phyloP scores from a whole-genome alignment of 2,797 vertebrate species.

The Cirrhinus mrigala region DNA sequence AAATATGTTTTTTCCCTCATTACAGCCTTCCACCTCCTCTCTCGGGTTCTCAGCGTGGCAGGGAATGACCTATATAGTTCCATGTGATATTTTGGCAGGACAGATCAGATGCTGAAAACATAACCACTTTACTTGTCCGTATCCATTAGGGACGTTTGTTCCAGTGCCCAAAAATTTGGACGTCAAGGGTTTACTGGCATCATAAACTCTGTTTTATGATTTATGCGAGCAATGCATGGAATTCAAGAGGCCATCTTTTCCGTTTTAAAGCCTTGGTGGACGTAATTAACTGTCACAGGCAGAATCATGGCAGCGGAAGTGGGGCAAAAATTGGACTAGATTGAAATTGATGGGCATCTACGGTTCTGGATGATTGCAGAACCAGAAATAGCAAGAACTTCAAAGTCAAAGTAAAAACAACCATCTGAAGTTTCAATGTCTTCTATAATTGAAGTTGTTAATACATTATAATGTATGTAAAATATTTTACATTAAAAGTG shows the following conservation, averaged over 20 bases:
- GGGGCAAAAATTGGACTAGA: background rate
- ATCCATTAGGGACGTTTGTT: constrained; percentile 5
- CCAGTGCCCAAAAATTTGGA: background rate
- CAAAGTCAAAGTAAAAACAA: constrained; percentile 19
- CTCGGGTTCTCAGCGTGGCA: background rate
- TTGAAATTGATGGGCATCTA: constrained; percentile 17
- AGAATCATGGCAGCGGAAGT: background rate
- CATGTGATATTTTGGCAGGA: constrained; percentile 17
- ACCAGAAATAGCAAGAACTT: constrained; percentile 17
- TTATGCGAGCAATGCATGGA: background rate
- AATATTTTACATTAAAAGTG: too few relatives aligned
- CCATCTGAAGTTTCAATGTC: background rate
- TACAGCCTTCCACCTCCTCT: background rate
- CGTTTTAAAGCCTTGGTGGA: background rate
- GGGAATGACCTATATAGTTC: constrained; percentile 57
- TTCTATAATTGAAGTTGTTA: background rate
- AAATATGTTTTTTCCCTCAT: constrained; percentile 27
- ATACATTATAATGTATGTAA: too few relatives aligned
- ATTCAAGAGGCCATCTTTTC: background rate
- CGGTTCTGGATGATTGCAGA: constrained; percentile 3
- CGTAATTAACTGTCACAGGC: background rate
- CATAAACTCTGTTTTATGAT: background rate
- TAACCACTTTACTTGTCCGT: constrained; percentile 24
- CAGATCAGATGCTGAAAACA: constrained; percentile 43
- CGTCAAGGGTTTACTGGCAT: background rate